Conservation (phyloP, 2,888 invertebrate genomes). For the Troides aeacus region DNA sequence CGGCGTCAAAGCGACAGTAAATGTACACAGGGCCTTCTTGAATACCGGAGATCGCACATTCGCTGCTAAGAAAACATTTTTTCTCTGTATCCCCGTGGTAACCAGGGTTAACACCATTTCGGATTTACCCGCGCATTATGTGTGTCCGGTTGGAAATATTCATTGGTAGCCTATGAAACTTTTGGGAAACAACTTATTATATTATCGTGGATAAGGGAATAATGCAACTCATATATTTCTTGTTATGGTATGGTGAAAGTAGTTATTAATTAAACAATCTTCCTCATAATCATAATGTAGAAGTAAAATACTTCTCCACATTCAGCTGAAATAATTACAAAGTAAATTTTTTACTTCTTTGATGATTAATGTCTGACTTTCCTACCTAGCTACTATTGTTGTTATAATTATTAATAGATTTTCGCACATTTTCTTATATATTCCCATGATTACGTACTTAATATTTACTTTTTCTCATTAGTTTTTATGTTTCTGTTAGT, state of each 20-base stretch:
- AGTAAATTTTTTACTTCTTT: no score
- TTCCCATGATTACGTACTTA: no score
- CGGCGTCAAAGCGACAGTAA: conserved; percentile 7
- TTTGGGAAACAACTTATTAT: conserved; percentile 10
- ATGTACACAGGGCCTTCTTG: conserved; percentile 9
- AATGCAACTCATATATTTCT: background rate
- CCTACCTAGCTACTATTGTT: no score
- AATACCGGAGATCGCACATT: conserved; percentile 5
- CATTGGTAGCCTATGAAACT: conserved; percentile 1
- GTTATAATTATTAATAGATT: no score
- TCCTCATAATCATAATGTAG: background rate
- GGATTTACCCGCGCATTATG: conserved; percentile 14
- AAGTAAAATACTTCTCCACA: background rate
- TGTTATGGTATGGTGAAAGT: background rate
- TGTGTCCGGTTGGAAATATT: conserved; percentile 17
- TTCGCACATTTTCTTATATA: no score
- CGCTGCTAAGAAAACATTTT: background rate
- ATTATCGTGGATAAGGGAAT: background rate
- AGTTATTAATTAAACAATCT: background rate
- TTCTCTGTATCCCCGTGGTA: background rate
- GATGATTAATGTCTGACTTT: no score
- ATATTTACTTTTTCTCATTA: no score
- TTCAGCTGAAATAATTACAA: no score
- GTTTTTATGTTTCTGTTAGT: no score
- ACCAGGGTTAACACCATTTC: conserved; percentile 6